Evolutionary conservation across 2,113 vertebrate species (phyloP).

Genomic region (Rhinopomastus cyanomelas): DNA sequence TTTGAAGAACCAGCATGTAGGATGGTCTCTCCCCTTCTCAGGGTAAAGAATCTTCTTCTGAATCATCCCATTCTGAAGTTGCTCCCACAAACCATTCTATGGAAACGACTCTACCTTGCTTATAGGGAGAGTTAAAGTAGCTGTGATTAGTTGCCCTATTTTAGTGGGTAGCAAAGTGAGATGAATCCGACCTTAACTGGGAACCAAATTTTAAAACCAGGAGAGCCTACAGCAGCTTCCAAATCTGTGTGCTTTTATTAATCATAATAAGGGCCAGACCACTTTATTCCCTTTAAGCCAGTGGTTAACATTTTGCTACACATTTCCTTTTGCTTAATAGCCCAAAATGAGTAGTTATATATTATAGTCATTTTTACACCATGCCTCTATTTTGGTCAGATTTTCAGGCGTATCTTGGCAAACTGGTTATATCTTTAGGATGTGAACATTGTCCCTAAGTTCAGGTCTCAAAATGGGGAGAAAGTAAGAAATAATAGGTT

Average conservation of each 20-base stretch:
- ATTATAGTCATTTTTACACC: background rate
- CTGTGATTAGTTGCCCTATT: background rate
- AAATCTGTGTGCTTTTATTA: background rate
- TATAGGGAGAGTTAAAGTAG: background rate
- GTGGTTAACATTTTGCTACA: background rate
- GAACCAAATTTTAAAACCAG: background rate
- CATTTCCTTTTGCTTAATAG: constrained; percentile 3
- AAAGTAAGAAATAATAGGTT: constrained; percentile 76
- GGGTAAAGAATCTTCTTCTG: background rate
- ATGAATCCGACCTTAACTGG: background rate
- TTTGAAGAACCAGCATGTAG: background rate
- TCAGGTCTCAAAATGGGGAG: constrained; percentile 48
- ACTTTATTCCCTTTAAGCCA: background rate
- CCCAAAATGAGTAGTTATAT: constrained; percentile 1
- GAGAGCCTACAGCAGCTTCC: background rate
- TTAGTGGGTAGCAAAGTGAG: background rate
- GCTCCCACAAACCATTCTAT: fast-evolving
- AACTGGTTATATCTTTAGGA: constrained; percentile 61
- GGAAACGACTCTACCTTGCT: background rate
- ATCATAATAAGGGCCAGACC: background rate
- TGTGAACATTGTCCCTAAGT: constrained; percentile 44
- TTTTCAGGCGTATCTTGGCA: constrained; percentile 42
- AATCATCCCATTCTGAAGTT: background rate
- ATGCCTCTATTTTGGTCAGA: constrained; percentile 21
- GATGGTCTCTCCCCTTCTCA: background rate